These are phyloP conservation scores for Trididemnum clinides DNA, from an alignment of 23 tunicate genomes.

Conservation along the genomic window DNA sequence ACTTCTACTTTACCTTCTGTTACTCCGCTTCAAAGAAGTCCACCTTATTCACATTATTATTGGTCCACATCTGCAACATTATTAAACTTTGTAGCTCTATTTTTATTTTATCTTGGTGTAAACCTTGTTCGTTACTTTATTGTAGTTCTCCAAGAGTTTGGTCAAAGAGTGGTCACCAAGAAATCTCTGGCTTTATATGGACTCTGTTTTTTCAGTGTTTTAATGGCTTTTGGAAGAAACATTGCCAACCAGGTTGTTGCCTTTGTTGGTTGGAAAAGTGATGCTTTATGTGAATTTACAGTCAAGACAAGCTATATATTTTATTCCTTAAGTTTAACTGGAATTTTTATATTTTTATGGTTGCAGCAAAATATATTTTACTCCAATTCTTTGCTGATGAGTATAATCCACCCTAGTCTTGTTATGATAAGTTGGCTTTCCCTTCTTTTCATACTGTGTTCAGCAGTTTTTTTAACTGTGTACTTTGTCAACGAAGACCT, in stretches of 20 bases:
- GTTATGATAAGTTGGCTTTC: slow-evolving; percentile 64
- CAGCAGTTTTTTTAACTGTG: slow-evolving; percentile 54
- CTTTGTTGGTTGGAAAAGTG: slow-evolving; percentile 45
- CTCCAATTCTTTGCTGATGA: slow-evolving; percentile 75
- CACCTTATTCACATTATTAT: slow-evolving; percentile 38
- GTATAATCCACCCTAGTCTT: slow-evolving; percentile 65
- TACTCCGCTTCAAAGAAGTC: too few species aligned
- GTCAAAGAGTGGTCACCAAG: slow-evolving; percentile 51
- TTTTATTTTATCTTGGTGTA: slow-evolving; percentile 50
- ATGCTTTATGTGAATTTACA: slow-evolving; percentile 34
- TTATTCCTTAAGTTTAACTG: slow-evolving; percentile 54
- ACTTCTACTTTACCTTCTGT: too few species aligned
- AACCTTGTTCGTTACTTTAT: slow-evolving; percentile 57
- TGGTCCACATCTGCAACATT: slow-evolving; percentile 60
- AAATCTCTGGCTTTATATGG: slow-evolving; percentile 51
- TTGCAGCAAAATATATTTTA: slow-evolving; percentile 85
- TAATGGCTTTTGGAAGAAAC: slow-evolving; percentile 54
- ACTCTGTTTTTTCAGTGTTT: slow-evolving; percentile 57
- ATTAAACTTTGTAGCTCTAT: slow-evolving; percentile 14
- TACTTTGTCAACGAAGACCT: slow-evolving; percentile 51
- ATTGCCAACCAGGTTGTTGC: slow-evolving; percentile 72
- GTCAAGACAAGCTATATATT: slow-evolving; percentile 71
- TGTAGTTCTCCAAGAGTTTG: slow-evolving; percentile 42
- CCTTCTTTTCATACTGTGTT: slow-evolving; percentile 47
- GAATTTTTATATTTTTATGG: slow-evolving; percentile 83